These are phyloP conservation scores for Halcyon malimbica DNA, from an alignment of 2,113 vertebrate genomes.

Conservation along the genomic window DNA sequence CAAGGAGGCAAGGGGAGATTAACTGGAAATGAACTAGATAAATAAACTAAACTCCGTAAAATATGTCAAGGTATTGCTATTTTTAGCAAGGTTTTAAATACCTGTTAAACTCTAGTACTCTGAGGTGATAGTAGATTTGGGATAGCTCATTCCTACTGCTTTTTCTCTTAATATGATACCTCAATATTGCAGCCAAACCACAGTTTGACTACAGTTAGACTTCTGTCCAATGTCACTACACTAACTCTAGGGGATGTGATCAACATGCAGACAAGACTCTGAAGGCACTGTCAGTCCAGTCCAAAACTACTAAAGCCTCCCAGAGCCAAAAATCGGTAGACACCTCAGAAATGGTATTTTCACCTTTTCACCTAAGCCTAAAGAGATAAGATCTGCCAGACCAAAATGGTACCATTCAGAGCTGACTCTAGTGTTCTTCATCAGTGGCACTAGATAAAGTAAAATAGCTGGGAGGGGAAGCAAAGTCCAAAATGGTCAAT, in stretches of 20 bases:
- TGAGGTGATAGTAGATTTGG: not conserved
- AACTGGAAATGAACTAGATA: not conserved
- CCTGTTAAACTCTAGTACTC: not conserved
- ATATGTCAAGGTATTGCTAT: not conserved
- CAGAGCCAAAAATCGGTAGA: not conserved
- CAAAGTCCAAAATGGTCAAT: not conserved
- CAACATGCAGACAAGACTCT: not conserved
- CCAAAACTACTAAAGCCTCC: not conserved
- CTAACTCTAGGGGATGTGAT: not conserved
- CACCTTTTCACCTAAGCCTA: not conserved
- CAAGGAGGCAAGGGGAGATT: not conserved
- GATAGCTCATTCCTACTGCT: not conserved
- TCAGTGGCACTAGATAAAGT: not conserved
- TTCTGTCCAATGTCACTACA: not conserved
- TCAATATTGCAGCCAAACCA: not conserved
- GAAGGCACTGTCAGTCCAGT: not conserved
- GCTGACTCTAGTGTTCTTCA: not conserved
- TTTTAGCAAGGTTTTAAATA: not conserved
- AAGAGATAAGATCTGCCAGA: not conserved
- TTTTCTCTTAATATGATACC: not conserved
- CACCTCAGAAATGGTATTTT: not conserved
- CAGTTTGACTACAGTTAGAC: not conserved
- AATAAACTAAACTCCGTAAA: not conserved
- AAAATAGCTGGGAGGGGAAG: not conserved
- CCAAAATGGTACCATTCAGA: not conserved